Conservation (phyloP, 2,113 vertebrate species). For the Speoplatyrhinus poulsoni region DNA sequence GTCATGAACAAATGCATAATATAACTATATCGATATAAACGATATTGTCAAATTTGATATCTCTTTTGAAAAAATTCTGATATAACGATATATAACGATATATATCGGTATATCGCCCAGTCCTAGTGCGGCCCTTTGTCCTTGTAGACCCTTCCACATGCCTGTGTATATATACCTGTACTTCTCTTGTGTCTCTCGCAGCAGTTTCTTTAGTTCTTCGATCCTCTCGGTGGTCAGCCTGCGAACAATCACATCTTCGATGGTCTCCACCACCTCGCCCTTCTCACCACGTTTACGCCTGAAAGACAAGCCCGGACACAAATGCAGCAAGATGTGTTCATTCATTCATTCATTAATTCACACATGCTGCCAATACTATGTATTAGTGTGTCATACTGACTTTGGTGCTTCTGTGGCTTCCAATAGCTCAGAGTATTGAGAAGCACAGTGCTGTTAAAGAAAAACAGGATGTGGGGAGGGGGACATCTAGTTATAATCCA, state of each 20-base stretch:
- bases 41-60: too few relatives aligned
- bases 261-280: constrained; percentile 97
- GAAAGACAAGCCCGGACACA: not conserved
- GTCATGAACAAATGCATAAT: too few relatives aligned
- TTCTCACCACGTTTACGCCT: constrained; percentile 98
- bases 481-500: constrained; percentile 6
- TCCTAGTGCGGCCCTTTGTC: too few relatives aligned
- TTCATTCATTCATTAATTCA: not conserved
- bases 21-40: too few relatives aligned
- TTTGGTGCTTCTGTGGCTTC: constrained; percentile 98
- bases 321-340: not conserved
- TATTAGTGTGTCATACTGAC: constrained; percentile 75
- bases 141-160: not conserved
- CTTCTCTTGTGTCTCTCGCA: constrained; percentile 96
- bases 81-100: too few relatives aligned
- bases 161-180: constrained; percentile 80
- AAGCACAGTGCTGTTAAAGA: constrained; percentile 91
- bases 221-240: constrained; percentile 93
- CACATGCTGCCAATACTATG: not conserved
- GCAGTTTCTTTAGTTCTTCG: constrained; percentile 93
- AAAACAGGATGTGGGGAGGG: constrained; percentile 27
- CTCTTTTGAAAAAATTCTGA: too few relatives aligned
- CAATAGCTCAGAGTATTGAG: constrained; percentile 96
- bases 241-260: constrained; percentile 97
- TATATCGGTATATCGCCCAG: too few relatives aligned